phyloP scores from a whole-genome alignment of 2,113 vertebrate species.

The Calypte anna region DNA sequence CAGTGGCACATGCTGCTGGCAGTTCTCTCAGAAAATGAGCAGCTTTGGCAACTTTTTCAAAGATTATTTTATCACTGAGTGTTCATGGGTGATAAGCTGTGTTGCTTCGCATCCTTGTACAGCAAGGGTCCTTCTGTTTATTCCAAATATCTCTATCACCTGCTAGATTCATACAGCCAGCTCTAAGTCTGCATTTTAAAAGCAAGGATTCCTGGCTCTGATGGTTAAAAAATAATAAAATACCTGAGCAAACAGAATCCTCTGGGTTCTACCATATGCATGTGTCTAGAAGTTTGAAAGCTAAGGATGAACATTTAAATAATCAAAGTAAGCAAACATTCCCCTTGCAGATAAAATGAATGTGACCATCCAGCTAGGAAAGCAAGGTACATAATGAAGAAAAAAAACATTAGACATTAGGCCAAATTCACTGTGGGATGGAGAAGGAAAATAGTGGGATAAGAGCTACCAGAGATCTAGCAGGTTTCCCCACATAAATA shows the following conservation, averaged over 20 bases:
- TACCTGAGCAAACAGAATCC: not conserved
- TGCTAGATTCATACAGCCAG: not conserved
- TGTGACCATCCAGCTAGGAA: not conserved
- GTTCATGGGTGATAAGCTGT: not conserved
- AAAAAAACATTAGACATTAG: not conserved
- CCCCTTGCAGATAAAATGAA: not conserved
- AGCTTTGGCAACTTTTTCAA: slow-evolving; percentile 11
- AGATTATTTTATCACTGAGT: not conserved
- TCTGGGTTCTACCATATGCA: not conserved
- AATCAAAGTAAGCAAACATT: not conserved
- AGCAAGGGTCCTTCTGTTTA: not conserved
- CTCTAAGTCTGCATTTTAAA: not conserved
- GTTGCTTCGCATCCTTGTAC: not conserved
- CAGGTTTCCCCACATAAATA: not conserved
- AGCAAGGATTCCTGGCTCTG: not conserved
- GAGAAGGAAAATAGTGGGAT: not conserved
- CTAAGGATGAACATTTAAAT: not conserved
- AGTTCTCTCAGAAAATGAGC: not conserved
- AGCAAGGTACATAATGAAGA: not conserved
- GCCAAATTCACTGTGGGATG: not conserved
- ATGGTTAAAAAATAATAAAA: not conserved
- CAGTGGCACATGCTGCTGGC: not conserved
- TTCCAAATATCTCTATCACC: not conserved
- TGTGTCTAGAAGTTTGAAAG: not conserved
- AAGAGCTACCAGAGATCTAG: not conserved